These are phyloP conservation scores for Drosophila cardini DNA, from an alignment of 1,140 invertebrate species.

Conservation along the genomic window DNA sequence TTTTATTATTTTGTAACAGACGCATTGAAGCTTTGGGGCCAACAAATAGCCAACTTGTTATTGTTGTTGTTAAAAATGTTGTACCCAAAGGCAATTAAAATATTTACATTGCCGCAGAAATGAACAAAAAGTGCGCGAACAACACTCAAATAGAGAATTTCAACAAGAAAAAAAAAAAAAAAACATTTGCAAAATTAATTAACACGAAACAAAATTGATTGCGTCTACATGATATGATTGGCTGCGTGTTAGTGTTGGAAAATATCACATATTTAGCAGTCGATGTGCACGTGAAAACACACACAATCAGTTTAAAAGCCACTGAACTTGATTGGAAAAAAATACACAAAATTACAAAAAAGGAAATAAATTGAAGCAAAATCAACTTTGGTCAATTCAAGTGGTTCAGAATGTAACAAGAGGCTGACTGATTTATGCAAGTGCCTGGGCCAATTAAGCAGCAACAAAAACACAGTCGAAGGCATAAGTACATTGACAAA, in stretches of 20 bases:
- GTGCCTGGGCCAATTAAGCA: constrained; percentile 35
- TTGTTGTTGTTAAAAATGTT: constrained; percentile 48
- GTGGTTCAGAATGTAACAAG: constrained; percentile 37
- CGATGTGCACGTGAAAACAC: constrained; percentile 72
- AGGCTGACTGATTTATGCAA: constrained; percentile 60
- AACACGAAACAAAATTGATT: constrained; percentile 67
- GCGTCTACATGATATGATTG: constrained; percentile 36
- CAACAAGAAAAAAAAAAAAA: constrained; percentile 35
- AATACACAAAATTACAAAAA: constrained; percentile 10
- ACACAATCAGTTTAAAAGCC: constrained; percentile 23
- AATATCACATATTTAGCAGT: constrained; percentile 68
- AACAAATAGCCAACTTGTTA: constrained; percentile 45
- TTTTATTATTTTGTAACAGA: constrained; percentile 71
- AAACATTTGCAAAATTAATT: constrained; percentile 65
- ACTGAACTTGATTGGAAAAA: constrained; percentile 2
- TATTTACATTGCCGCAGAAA: constrained; percentile 66
- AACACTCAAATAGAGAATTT: constrained; percentile 47
- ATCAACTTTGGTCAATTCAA: constrained; percentile 24
- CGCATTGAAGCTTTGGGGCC: constrained; percentile 35
- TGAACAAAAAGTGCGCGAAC: constrained; percentile 45
- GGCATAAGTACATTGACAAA: not conserved
- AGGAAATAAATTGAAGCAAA: constrained; percentile 17
- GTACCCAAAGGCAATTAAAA: constrained; percentile 73
- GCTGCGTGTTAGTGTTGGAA: constrained; percentile 21
- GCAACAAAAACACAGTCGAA: not conserved